These are phyloP conservation scores for Aelia acuminata DNA, from an alignment of 2,888 invertebrate genomes.

Conservation along the genomic window DNA sequence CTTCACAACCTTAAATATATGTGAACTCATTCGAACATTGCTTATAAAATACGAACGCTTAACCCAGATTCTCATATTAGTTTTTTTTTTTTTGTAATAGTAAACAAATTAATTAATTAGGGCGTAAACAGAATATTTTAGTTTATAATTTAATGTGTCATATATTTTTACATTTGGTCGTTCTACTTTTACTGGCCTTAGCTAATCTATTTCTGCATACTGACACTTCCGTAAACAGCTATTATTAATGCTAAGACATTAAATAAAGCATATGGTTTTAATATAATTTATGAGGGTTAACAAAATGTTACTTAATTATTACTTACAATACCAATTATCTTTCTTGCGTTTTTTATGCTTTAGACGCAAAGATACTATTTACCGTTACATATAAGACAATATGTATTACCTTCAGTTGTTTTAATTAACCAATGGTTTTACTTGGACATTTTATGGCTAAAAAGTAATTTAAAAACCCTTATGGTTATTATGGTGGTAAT, in stretches of 20 bases:
- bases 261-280: background rate
- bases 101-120: constrained; percentile 34
- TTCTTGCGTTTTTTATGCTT: too few relatives aligned
- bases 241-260: background rate
- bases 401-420: too few relatives aligned
- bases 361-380: too few relatives aligned
- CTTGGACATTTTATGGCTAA: too few relatives aligned
- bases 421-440: too few relatives aligned
- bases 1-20: background rate
- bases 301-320: background rate
- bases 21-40: background rate
- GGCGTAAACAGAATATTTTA: constrained; percentile 15
- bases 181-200: constrained; percentile 23
- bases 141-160: constrained; percentile 10
- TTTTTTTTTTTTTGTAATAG: background rate
- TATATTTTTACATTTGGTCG: background rate
- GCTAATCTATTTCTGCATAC: background rate
- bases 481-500: too few relatives aligned
- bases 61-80: background rate
- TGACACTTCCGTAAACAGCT: constrained; percentile 28
- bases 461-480: too few relatives aligned
- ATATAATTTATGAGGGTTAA: background rate
- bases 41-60: background rate
- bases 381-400: too few relatives aligned
- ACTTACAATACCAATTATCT: background rate